Conservation (phyloP, 2,797 vertebrate genomes). For the Eleutherodactylus coqui region DNA sequence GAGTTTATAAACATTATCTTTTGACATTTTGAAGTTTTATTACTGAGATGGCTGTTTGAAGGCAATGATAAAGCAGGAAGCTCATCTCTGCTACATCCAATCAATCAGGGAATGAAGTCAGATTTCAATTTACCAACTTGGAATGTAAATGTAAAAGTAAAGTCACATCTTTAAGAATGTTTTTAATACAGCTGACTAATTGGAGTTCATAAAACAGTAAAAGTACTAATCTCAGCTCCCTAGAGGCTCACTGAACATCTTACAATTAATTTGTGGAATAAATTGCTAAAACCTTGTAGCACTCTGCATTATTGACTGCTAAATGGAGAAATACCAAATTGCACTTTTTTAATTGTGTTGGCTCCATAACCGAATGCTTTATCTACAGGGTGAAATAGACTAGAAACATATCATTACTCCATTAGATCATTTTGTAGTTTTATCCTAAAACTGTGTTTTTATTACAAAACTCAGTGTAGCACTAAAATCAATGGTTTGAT, state of each 20-base stretch:
- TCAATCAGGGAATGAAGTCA: constrained; percentile 47
- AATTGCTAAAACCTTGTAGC: constrained; percentile 43
- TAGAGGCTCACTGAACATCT: constrained; percentile 44
- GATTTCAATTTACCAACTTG: constrained; percentile 40
- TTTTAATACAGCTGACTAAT: constrained; percentile 57
- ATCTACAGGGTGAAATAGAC: constrained; percentile 41
- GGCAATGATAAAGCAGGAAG: constrained; percentile 45
- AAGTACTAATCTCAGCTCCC: constrained; percentile 51
- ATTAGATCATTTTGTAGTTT: constrained; percentile 25
- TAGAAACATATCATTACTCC: constrained; percentile 35
- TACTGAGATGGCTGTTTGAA: constrained; percentile 40
- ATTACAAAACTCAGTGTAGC: constrained; percentile 33
- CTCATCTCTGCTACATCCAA: constrained; percentile 41
- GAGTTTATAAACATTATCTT: constrained; percentile 58
- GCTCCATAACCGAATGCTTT: constrained; percentile 52
- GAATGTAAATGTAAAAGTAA: constrained; percentile 57
- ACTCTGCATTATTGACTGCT: constrained; percentile 54
- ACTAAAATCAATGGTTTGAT: constrained; percentile 30
- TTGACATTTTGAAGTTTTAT: constrained; percentile 58
- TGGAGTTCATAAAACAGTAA: constrained; percentile 56
- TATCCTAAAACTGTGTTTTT: constrained; percentile 17
- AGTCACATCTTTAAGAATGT: constrained; percentile 26
- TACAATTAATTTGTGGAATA: constrained; percentile 56
- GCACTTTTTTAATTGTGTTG: constrained; percentile 50
- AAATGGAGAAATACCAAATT: constrained; percentile 52